phyloP scores from a whole-genome alignment of 1,140 invertebrate genomes.

The Tachypleus tridentatus region DNA sequence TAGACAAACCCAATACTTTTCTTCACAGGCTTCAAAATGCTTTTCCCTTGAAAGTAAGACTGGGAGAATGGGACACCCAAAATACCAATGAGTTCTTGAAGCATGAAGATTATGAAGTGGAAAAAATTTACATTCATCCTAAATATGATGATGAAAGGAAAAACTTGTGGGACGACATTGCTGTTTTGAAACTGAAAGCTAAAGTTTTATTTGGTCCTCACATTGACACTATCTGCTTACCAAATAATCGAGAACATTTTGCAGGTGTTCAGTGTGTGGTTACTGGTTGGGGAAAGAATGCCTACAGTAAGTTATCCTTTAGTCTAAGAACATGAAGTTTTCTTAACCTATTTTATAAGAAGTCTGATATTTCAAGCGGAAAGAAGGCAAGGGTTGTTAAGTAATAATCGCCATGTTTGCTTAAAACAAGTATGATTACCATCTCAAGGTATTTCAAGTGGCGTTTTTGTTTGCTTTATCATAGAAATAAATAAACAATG shows the following conservation, averaged over 20 bases:
- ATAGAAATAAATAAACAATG: no score
- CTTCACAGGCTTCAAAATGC: no score
- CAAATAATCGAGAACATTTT: constrained; percentile 29
- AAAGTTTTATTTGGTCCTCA: constrained; percentile 46
- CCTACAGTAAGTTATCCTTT: constrained; percentile 45
- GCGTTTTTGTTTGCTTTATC: no score
- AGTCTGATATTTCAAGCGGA: no score
- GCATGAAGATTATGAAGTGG: constrained; percentile 55
- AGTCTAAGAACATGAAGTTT: no score
- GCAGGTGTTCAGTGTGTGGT: constrained; percentile 44
- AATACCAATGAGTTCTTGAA: constrained; percentile 53
- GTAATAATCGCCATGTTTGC: no score
- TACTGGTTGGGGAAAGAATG: constrained; percentile 66
- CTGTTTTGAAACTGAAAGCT: constrained; percentile 45
- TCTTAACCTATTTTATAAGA: no score
- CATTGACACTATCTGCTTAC: constrained; percentile 56
- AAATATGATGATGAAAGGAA: constrained; percentile 36
- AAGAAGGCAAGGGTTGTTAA: no score
- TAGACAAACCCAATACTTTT: no score
- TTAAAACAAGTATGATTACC: no score
- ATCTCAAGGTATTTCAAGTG: no score
- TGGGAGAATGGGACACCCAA: constrained; percentile 68
- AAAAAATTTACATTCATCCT: constrained; percentile 42
- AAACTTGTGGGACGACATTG: constrained; percentile 52
- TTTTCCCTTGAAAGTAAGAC: constrained; percentile 25